Conservation (phyloP, 2,888 invertebrate species). For the Standfussiana lucernea region DNA sequence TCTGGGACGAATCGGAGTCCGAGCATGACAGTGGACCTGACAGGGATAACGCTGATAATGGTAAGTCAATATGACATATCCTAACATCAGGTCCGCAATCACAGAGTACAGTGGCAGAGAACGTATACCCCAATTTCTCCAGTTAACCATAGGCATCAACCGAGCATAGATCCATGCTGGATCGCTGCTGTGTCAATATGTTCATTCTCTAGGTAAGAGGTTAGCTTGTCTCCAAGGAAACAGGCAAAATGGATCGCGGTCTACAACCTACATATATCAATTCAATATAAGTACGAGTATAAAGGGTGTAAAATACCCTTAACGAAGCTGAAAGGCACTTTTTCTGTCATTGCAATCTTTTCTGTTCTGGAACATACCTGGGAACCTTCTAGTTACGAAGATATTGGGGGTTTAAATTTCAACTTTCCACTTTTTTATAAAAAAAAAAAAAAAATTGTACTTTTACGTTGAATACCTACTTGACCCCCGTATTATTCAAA, state of each 20-base stretch:
- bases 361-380: no score
- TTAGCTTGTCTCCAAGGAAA: not conserved
- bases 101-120: not conserved
- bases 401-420: no score
- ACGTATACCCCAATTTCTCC: not conserved
- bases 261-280: not conserved
- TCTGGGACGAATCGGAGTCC: slow-evolving; percentile 97
- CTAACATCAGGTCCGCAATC: not conserved
- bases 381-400: no score
- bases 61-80: slow-evolving; percentile 66
- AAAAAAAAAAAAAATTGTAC: no score
- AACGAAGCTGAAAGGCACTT: no score
- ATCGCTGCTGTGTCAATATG: not conserved
- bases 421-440: no score
- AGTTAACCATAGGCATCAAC: not conserved
- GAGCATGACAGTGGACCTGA: slow-evolving; percentile 93
- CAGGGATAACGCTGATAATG: slow-evolving; percentile 85
- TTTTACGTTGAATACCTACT: no score
- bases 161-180: not conserved
- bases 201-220: not conserved
- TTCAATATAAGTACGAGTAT: no score
- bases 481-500: no score
- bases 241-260: not conserved
- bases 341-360: no score
- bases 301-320: no score